Percentiles rank a stretch among this genome's conserved stretches.
These are phyloP conservation scores for Rhadina sibilatrix DNA, from an alignment of 2,113 vertebrate species.

Conservation along the genomic window DNA sequence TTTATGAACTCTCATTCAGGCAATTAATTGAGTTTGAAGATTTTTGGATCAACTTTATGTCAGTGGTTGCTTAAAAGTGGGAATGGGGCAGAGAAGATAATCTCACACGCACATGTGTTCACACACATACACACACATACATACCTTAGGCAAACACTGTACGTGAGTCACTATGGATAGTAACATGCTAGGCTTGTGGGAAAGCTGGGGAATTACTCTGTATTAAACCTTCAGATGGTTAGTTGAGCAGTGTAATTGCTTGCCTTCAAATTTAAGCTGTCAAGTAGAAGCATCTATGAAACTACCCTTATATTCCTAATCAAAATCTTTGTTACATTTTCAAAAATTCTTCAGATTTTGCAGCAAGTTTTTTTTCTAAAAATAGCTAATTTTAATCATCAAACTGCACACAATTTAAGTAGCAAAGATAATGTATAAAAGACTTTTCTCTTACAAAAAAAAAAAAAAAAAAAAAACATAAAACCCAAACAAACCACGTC, in stretches of 20 bases:
- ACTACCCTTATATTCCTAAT: constrained; percentile 45
- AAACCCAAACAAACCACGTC: constrained; percentile 40
- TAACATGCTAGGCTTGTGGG: constrained; percentile 14
- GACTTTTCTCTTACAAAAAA: constrained; percentile 59
- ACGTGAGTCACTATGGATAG: not conserved
- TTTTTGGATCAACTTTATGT: not conserved
- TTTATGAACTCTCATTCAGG: not conserved
- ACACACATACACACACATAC: not conserved
- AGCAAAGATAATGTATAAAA: constrained; percentile 69
- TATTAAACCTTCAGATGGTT: constrained; percentile 21
- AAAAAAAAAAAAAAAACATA: constrained; percentile 16
- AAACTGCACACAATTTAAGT: constrained; percentile 55
- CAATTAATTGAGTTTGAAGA: not conserved
- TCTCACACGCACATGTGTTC: fast-evolving
- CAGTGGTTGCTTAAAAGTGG: constrained; percentile 1
- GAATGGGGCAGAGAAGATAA: not conserved
- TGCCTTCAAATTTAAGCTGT: constrained; percentile 46
- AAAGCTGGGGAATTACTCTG: not conserved
- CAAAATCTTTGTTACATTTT: constrained; percentile 49
- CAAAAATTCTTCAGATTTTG: constrained; percentile 58
- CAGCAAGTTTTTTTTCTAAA: constrained; percentile 48
- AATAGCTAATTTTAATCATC: constrained; percentile 63
- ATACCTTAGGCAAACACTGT: not conserved
- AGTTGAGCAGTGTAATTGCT: not conserved
- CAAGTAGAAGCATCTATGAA: constrained; percentile 35